Percentiles rank a stretch among this genome's conserved stretches.
phyloP scores from a whole-genome alignment of 2,113 vertebrate species.

The Acanthisitta chloris region DNA sequence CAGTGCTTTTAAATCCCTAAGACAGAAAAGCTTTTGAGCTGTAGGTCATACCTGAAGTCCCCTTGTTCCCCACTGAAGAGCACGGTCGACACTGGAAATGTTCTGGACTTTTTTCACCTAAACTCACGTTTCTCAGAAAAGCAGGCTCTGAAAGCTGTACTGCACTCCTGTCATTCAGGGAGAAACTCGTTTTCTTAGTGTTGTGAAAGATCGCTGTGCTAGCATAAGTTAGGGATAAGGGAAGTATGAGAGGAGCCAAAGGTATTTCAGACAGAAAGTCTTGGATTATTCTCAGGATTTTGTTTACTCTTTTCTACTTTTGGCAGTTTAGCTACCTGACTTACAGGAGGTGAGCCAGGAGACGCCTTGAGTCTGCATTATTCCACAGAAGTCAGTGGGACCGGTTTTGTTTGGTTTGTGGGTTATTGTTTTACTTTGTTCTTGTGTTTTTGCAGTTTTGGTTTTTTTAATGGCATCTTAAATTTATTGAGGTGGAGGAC shows the following conservation, averaged over 20 bases:
- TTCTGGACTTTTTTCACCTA: not conserved
- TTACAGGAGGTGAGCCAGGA: accelerated
- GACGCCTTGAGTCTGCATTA: not conserved
- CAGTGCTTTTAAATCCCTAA: not conserved
- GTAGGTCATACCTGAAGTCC: not conserved
- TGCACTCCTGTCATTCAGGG: not conserved
- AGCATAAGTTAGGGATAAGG: not conserved
- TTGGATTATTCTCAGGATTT: not conserved
- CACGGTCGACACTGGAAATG: not conserved
- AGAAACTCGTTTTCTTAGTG: not conserved
- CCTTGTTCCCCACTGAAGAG: not conserved
- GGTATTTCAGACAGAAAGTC: not conserved
- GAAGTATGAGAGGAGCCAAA: not conserved
- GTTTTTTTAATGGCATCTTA: not conserved
- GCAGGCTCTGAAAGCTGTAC: not conserved
- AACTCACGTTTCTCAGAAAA: not conserved
- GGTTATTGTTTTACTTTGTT: not conserved
- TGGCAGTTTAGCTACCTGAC: not conserved
- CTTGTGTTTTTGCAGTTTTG: not conserved
- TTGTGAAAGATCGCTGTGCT: not conserved
- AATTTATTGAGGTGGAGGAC: accelerated
- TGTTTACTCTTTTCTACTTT: not conserved
- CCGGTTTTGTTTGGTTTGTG: not conserved
- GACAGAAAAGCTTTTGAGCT: not conserved
- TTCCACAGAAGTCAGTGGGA: not conserved